phyloP scores from a whole-genome alignment of 2,797 vertebrate species.

The Erpetoichthys calabaricus region DNA sequence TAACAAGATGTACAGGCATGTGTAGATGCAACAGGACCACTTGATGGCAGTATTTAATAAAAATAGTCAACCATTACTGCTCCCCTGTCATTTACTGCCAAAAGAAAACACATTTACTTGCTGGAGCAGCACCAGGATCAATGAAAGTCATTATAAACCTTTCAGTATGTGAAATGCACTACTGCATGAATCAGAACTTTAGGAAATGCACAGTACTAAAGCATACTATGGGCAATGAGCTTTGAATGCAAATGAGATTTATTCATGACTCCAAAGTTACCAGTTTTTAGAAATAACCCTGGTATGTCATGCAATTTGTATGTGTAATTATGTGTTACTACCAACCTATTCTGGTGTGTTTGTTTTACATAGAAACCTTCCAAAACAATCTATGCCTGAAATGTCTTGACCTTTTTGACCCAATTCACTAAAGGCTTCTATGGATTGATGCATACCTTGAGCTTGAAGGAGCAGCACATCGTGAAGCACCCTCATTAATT shows the following conservation, averaged over 20 bases:
- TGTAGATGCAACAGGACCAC: background rate
- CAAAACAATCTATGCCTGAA: no score
- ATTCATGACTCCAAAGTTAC: background rate
- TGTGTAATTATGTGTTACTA: no score
- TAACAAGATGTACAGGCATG: no score
- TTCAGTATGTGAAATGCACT: background rate
- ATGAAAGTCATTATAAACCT: slow-evolving; percentile 10
- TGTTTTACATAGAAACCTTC: no score
- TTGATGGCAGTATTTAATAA: slow-evolving; percentile 8
- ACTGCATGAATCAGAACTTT: slow-evolving; percentile 1
- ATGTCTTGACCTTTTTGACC: no score
- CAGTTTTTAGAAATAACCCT: no score
- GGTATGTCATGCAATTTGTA: no score
- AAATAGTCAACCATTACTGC: background rate
- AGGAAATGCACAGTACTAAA: slow-evolving; percentile 10
- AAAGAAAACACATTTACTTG: slow-evolving; percentile 5
- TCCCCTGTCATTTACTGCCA: background rate
- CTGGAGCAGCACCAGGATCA: slow-evolving; percentile 6
- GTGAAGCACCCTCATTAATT: no score
- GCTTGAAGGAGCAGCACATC: no score
- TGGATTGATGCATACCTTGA: no score
- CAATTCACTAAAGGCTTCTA: no score
- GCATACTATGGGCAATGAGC: slow-evolving; percentile 5
- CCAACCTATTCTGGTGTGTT: no score
- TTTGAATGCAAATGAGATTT: background rate